A percentile compares a stretch with the other conserved stretches of the same genome.
These are phyloP conservation scores for Cassiopea andromeda DNA, from an alignment of 30 jellyfish, hydroid and myxozoan species.

Conservation along the genomic window DNA sequence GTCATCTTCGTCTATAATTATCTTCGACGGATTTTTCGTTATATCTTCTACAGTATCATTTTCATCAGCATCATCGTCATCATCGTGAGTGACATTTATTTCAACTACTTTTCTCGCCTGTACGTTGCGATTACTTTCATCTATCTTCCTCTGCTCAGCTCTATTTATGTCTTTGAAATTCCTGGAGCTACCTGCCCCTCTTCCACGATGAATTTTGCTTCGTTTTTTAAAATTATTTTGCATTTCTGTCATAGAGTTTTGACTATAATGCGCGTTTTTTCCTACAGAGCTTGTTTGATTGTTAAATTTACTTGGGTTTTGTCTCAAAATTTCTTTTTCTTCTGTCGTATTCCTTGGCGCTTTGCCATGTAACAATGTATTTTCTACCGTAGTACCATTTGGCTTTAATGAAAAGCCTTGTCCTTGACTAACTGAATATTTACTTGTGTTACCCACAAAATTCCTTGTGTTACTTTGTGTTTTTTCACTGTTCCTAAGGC, in stretches of 20 bases:
- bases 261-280: background rate
- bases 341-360: background rate
- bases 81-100: background rate
- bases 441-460: background rate
- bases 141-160: background rate
- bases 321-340: too few relatives aligned
- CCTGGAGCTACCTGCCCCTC: background rate
- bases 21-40: background rate
- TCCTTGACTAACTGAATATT: background rate
- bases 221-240: background rate
- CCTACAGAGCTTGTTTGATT: background rate
- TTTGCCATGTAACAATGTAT: background rate
- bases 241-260: background rate
- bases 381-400: background rate
- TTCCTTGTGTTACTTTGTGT: background rate
- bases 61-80: background rate
- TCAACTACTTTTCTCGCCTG: background rate
- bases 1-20: background rate
- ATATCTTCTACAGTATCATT: background rate
- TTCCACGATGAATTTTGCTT: background rate
- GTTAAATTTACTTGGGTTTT: too few relatives aligned
- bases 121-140: background rate
- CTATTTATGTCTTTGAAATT: background rate
- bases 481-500: background rate
- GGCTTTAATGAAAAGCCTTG: background rate